A percentile compares a stretch with the other conserved stretches of the same genome.
Evolutionary conservation across 2,888 invertebrate species (phyloP).

Genomic region (Aplocera efformata): DNA sequence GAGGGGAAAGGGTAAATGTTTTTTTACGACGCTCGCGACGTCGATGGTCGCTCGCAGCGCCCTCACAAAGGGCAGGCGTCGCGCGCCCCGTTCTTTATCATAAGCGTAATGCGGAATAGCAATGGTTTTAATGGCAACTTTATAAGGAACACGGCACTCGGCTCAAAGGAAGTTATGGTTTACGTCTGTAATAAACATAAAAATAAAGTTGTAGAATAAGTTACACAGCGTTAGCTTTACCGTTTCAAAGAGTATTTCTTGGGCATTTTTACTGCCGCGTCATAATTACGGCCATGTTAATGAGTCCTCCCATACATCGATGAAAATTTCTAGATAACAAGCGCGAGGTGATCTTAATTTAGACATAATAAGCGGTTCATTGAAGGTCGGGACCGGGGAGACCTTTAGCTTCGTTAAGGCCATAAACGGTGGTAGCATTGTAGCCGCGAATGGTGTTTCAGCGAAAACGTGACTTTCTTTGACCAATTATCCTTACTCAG

Average conservation of each 20-base stretch:
- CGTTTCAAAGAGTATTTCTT: conserved; percentile 2
- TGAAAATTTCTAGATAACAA: conserved; percentile 29
- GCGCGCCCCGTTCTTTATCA: conserved; percentile 53
- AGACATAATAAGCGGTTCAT: conserved; percentile 51
- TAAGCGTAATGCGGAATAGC: conserved; percentile 56
- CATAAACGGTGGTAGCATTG: conserved; percentile 59
- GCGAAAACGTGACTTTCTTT: conserved; percentile 61
- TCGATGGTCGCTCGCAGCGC: conserved; percentile 44
- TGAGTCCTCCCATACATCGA: conserved; percentile 20
- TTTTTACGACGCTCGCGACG: conserved; percentile 61
- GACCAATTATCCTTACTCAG: conserved; percentile 49
- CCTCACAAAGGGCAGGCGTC: conserved; percentile 53
- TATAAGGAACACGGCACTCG: conserved; percentile 42
- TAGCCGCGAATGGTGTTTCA: conserved; percentile 54
- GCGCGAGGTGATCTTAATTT: conserved; percentile 43
- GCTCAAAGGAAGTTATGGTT: conserved; percentile 52
- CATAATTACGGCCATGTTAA: conserved; percentile 8
- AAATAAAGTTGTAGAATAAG: conserved; percentile 40
- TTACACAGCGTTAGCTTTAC: conserved; percentile 22
- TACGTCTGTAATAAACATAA: conserved; percentile 51
- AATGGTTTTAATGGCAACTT: conserved; percentile 59
- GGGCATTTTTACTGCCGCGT: conserved; percentile 10
- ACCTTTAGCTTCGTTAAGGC: conserved; percentile 60
- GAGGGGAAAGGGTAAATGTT: conserved; percentile 48
- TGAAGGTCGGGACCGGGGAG: conserved; percentile 46